Conservation (phyloP, 1,140 invertebrate species). For the Physella acuta region DNA sequence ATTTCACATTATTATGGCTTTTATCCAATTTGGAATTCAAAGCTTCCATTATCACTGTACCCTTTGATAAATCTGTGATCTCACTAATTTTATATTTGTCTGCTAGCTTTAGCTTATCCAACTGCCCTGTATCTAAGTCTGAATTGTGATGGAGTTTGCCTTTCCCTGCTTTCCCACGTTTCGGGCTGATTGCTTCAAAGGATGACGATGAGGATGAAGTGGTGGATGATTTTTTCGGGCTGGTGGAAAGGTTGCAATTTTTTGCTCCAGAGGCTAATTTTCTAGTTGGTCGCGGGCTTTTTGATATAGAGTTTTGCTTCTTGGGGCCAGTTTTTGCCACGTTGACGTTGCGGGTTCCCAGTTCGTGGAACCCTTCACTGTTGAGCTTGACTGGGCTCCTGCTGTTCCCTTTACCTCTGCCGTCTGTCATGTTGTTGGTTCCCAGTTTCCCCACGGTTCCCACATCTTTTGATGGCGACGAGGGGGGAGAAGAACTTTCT, state of each 20-base stretch:
- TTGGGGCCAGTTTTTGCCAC: constrained; percentile 8
- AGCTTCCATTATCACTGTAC: not conserved
- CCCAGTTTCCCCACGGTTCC: constrained; percentile 12
- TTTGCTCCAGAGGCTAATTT: constrained; percentile 14
- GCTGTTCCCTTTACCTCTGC: constrained; percentile 1
- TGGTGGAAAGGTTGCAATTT: constrained; percentile 4
- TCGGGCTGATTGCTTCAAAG: constrained; percentile 8
- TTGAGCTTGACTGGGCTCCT: constrained; percentile 19
- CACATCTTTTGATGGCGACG: constrained; percentile 19
- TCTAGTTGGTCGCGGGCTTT: constrained; percentile 17
- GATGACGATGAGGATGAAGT: constrained; percentile 19
- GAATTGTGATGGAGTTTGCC: not conserved
- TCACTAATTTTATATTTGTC: constrained; percentile 14
- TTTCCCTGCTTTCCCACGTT: not conserved
- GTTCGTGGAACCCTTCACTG: no score
- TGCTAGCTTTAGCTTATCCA: constrained; percentile 17
- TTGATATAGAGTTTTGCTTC: constrained; percentile 14
- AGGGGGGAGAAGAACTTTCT: constrained; percentile 9
- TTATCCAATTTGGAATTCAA: not conserved
- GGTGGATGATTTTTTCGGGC: not conserved
- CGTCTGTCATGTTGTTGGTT: not conserved
- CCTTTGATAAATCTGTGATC: not conserved
- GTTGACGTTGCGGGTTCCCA: not conserved
- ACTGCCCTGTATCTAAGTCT: not conserved
- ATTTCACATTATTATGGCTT: not conserved